phyloP scores from a whole-genome alignment of 2,888 invertebrate genomes.

The Aporophyla nigra region DNA sequence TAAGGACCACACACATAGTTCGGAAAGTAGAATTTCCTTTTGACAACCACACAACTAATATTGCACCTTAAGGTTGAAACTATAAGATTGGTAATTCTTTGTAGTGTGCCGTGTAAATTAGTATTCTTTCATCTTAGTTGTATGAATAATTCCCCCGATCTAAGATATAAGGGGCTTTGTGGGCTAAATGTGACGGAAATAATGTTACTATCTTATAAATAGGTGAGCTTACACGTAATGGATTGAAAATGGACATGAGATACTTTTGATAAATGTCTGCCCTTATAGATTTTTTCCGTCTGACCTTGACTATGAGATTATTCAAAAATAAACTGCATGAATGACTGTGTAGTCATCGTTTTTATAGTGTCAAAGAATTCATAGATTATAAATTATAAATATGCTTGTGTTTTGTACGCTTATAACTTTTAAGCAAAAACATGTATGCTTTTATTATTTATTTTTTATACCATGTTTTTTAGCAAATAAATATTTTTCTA shows the following conservation, averaged over 20 bases:
- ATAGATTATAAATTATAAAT: too few species aligned
- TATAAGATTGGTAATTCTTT: background rate
- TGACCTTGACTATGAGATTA: too few species aligned
- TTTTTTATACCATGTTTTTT: too few species aligned
- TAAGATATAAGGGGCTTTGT: conserved; percentile 36
- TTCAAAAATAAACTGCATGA: too few species aligned
- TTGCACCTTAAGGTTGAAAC: rapidly evolving
- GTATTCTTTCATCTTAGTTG: conserved; percentile 47
- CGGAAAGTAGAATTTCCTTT: conserved; percentile 29
- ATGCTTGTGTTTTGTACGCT: too few species aligned
- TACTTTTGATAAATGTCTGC: too few species aligned
- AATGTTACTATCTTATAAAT: conserved; percentile 33
- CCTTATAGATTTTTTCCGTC: too few species aligned
- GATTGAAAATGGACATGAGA: conserved; percentile 3
- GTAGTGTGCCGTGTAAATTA: conserved; percentile 35
- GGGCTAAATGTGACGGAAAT: conserved; percentile 37
- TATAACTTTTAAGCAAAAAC: too few species aligned
- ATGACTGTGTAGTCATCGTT: too few species aligned
- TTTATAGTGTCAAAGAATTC: too few species aligned
- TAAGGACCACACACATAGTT: conserved; percentile 61
- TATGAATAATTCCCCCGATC: conserved; percentile 48
- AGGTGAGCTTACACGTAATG: conserved; percentile 1
- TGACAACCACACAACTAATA: background rate
- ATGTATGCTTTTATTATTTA: too few species aligned
- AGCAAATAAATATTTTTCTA: too few species aligned